Conservation (phyloP, 1,140 invertebrate genomes). For the Dreissena rostriformis region DNA sequence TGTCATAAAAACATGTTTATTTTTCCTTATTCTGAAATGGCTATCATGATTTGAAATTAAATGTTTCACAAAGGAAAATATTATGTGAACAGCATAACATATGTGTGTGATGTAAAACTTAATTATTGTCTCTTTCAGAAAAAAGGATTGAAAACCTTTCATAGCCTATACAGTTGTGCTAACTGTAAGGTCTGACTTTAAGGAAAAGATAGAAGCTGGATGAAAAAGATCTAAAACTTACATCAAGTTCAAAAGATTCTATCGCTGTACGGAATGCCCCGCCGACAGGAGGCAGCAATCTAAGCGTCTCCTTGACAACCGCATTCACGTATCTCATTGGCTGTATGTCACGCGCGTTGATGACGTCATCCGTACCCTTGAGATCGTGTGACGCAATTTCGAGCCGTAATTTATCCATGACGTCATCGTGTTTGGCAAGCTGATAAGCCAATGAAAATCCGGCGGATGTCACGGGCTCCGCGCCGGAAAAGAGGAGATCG, state of each 20-base stretch:
- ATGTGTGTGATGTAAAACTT: too few relatives aligned
- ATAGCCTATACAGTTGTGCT: too few relatives aligned
- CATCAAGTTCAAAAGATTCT: constrained; percentile 63
- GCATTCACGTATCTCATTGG: constrained; percentile 56
- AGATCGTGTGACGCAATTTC: constrained; percentile 3
- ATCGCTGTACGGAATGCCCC: constrained; percentile 56
- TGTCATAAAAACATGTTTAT: too few relatives aligned
- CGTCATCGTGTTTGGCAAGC: constrained; percentile 3
- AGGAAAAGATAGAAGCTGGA: background rate
- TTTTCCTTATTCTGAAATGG: too few relatives aligned
- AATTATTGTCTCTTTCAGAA: too few relatives aligned
- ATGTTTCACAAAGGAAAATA: too few relatives aligned
- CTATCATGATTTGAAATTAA: too few relatives aligned
- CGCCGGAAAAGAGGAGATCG: constrained; percentile 34
- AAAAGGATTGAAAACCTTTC: too few relatives aligned
- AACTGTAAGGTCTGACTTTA: too few relatives aligned
- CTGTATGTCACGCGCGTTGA: constrained; percentile 5
- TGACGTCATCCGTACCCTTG: background rate
- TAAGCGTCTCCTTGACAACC: constrained; percentile 63
- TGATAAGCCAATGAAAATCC: constrained; percentile 23
- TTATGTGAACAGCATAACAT: too few relatives aligned
- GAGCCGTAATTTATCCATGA: background rate
- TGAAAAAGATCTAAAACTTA: constrained; percentile 36
- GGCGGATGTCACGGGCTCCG: constrained; percentile 23
- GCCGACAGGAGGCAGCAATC: constrained; percentile 60